Conservation (phyloP, 30 jellyfish, hydroid and myxozoan genomes). For the Chrysaora quinquecirrha region DNA sequence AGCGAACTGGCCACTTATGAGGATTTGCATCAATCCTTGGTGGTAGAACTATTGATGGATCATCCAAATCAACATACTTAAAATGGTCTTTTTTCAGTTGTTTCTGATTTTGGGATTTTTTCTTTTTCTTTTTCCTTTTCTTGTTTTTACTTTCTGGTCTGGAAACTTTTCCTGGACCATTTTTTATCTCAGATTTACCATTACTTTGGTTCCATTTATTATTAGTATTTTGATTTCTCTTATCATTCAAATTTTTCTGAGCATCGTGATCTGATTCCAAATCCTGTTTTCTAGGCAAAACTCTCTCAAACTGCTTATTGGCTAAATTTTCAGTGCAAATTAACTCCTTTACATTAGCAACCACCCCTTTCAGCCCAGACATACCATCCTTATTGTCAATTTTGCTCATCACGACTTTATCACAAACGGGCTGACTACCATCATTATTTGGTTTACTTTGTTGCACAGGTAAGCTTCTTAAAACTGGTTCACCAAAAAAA, state of each 20-base stretch:
- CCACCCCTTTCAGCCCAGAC: too few relatives aligned
- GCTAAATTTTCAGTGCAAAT: too few relatives aligned
- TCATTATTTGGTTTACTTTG: background rate
- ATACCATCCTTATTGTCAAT: too few relatives aligned
- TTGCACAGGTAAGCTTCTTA: conserved; percentile 9
- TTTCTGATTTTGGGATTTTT: background rate
- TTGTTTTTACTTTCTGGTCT: conserved; percentile 11
- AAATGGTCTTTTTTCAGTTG: background rate
- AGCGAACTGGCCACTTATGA: conserved; percentile 64
- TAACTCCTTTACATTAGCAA: too few relatives aligned
- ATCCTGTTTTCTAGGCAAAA: too few relatives aligned
- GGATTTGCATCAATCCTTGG: conserved; percentile 30
- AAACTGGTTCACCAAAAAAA: conserved; percentile 34
- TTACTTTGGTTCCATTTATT: background rate
- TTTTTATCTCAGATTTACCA: conserved; percentile 5
- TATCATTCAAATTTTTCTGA: too few relatives aligned
- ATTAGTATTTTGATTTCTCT: too few relatives aligned
- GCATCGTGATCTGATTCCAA: too few relatives aligned
- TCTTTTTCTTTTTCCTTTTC: background rate
- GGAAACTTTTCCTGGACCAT: background rate
- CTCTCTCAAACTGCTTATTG: too few relatives aligned
- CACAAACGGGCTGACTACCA: too few relatives aligned
- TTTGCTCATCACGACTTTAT: too few relatives aligned
- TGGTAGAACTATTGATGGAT: conserved; percentile 19
- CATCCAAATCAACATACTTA: background rate